phyloP scores from a whole-genome alignment of 2,888 invertebrate genomes.

The Papilio demoleus region DNA sequence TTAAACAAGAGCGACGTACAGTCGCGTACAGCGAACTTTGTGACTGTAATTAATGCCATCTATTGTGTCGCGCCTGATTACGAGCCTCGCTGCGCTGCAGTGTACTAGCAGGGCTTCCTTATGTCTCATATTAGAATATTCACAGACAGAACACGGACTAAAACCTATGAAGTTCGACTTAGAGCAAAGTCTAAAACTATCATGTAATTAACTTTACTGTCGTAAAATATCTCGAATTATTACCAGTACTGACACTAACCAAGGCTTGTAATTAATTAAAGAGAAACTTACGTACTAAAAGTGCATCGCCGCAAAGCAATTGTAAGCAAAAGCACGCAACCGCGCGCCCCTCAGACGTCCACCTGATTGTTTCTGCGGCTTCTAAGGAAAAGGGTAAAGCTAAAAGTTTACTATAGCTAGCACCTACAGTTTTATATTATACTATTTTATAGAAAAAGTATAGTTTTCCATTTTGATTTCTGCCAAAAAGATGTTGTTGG shows the following conservation, averaged over 20 bases:
- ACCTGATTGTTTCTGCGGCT: constrained; percentile 12
- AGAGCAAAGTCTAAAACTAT: too few species aligned
- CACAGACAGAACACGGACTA: background rate
- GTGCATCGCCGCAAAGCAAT: constrained; percentile 14
- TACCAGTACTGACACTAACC: background rate
- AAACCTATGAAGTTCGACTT: background rate
- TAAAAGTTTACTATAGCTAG: too few species aligned
- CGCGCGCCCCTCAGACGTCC: background rate
- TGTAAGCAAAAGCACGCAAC: constrained; percentile 5
- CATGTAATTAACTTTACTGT: too few species aligned
- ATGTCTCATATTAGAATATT: constrained; percentile 1
- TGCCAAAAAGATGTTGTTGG: too few species aligned
- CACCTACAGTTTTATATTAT: too few species aligned
- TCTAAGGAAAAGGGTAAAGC: background rate
- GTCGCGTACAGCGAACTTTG: constrained; percentile 17
- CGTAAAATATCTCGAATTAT: too few species aligned
- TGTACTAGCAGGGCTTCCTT: background rate
- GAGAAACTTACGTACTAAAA: background rate
- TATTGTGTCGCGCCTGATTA: constrained; percentile 33
- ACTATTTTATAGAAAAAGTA: too few species aligned
- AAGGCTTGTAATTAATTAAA: background rate
- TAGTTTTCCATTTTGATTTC: too few species aligned
- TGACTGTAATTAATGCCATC: constrained; percentile 36
- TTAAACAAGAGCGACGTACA: constrained; percentile 26
- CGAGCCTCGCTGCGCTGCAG: background rate